Conservation (phyloP, 2,113 vertebrate genomes). For the Bubo bubo region DNA sequence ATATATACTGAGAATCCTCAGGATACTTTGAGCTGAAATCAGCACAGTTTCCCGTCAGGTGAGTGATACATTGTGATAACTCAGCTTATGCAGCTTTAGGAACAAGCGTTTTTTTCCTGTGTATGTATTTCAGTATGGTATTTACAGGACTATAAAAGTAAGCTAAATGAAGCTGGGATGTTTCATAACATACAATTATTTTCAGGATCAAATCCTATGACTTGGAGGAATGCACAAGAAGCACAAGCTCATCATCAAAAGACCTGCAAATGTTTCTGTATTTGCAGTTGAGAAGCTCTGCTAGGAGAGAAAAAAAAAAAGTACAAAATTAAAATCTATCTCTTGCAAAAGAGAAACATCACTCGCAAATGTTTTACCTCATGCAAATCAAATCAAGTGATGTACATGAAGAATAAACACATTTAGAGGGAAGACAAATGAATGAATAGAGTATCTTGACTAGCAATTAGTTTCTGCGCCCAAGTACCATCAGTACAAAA, state of each 20-base stretch:
- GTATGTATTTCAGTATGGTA: background rate
- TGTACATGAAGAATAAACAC: slow-evolving; percentile 69
- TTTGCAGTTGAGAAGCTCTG: slow-evolving; percentile 10
- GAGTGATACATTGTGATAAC: background rate
- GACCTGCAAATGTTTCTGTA: slow-evolving; percentile 38
- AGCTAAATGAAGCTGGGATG: background rate
- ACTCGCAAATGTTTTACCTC: slow-evolving; percentile 67
- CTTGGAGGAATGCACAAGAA: background rate
- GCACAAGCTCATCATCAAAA: background rate
- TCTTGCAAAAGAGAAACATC: slow-evolving; percentile 53
- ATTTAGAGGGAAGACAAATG: slow-evolving; percentile 63
- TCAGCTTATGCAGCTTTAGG: slow-evolving; percentile 5
- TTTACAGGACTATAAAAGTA: slow-evolving; percentile 1
- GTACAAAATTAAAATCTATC: slow-evolving; percentile 48
- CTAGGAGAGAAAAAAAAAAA: background rate
- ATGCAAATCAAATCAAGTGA: slow-evolving; percentile 73
- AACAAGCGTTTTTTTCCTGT: background rate
- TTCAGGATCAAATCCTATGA: slow-evolving; percentile 2
- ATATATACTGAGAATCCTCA: slow-evolving; percentile 6
- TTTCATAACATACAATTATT: background rate
- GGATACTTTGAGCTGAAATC: slow-evolving; percentile 7
- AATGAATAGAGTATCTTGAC: slow-evolving; percentile 58
- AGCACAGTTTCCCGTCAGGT: background rate
- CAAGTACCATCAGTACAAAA: slow-evolving; percentile 59
- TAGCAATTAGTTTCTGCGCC: slow-evolving; percentile 66